A percentile compares a stretch with the other conserved stretches of the same genome.
Evolutionary conservation across 1,140 invertebrate species (phyloP).

Genomic region (Anoplophora glabripennis): DNA sequence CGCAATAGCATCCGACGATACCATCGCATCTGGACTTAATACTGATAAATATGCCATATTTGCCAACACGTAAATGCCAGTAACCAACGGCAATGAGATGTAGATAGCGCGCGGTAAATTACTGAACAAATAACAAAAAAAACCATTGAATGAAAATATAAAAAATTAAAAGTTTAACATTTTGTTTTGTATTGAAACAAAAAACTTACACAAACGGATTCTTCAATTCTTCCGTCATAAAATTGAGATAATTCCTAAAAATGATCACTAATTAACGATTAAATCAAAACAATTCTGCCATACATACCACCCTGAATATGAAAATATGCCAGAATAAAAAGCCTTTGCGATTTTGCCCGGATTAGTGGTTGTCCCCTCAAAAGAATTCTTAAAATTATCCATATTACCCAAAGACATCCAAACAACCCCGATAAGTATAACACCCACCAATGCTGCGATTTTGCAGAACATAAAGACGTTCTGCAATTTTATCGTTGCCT

Average conservation of each 20-base stretch:
- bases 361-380: slow-evolving; percentile 74
- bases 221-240: slow-evolving; percentile 94
- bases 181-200: background rate
- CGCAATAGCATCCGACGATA: slow-evolving; percentile 87
- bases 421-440: slow-evolving; percentile 76
- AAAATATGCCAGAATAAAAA: slow-evolving; percentile 94
- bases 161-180: background rate
- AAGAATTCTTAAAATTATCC: slow-evolving; percentile 76
- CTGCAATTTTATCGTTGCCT: slow-evolving; percentile 81
- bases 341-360: slow-evolving; percentile 84
- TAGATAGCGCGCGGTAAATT: slow-evolving; percentile 94
- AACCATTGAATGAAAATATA: slow-evolving; percentile 6
- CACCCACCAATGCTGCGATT: slow-evolving; percentile 75
- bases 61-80: slow-evolving; percentile 85
- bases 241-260: slow-evolving; percentile 89
- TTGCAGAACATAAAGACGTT: slow-evolving; percentile 91
- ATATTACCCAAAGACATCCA: slow-evolving; percentile 64
- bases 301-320: slow-evolving; percentile 89
- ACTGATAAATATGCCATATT: slow-evolving; percentile 94
- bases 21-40: slow-evolving; percentile 76
- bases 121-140: slow-evolving; percentile 53
- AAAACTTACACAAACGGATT: slow-evolving; percentile 79
- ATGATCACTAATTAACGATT: slow-evolving; percentile 27
- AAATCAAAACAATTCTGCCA: slow-evolving; percentile 2
- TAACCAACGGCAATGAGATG: slow-evolving; percentile 88